These are phyloP conservation scores for Leptosomus discolor DNA, from an alignment of 2,113 vertebrate species.

Conservation along the genomic window DNA sequence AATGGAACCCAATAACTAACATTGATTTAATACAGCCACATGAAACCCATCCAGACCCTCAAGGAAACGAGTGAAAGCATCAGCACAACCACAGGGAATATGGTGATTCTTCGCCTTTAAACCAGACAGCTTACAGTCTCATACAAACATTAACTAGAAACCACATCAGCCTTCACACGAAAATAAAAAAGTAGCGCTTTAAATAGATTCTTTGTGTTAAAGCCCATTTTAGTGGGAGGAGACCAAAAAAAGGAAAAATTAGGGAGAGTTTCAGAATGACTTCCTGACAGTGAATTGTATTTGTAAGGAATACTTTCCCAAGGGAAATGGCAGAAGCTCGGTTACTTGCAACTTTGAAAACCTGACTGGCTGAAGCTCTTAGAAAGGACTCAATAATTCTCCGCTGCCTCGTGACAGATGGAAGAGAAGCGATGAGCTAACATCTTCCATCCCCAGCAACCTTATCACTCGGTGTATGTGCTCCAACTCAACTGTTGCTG, in stretches of 20 bases:
- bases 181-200: conserved; percentile 22
- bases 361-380: not conserved
- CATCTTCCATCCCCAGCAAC: conserved; percentile 19
- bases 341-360: not conserved
- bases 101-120: not conserved
- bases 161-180: conserved; percentile 15
- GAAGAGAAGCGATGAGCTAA: not conserved
- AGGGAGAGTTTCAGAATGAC: conserved; percentile 39
- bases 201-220: conserved; percentile 56
- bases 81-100: not conserved
- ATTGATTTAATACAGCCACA: not conserved
- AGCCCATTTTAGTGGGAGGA: conserved; percentile 26
- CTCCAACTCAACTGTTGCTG: not conserved
- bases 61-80: not conserved
- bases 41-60: not conserved
- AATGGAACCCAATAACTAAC: not conserved
- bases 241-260: conserved; percentile 38
- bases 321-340: conserved; percentile 19
- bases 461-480: rapidly evolving
- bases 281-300: conserved; percentile 54
- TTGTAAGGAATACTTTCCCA: conserved; percentile 53
- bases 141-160: conserved; percentile 45
- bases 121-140: not conserved
- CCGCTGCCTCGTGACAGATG: not conserved
- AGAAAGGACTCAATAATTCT: not conserved